phyloP scores from a whole-genome alignment of 2,888 invertebrate genomes.

The Trypoxylon attenuatum region DNA sequence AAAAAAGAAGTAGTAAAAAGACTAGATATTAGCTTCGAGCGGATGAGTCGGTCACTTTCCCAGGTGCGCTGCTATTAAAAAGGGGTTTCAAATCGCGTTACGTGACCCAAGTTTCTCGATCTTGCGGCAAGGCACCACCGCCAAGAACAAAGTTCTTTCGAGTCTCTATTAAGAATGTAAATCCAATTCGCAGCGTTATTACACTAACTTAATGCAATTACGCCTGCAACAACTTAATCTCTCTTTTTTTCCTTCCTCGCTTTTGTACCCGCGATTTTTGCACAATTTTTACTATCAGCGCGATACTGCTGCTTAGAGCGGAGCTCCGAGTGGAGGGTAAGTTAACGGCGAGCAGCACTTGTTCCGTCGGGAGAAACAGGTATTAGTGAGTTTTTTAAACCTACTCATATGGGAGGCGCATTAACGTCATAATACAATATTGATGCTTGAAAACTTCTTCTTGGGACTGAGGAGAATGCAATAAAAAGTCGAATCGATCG shows the following conservation, averaged over 20 bases:
- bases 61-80: no score
- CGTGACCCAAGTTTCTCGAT: no score
- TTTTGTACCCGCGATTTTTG: neutral
- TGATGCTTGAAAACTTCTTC: neutral
- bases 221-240: neutral
- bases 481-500: slow-evolving; percentile 4
- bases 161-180: neutral
- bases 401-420: neutral
- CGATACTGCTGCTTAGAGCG: no score
- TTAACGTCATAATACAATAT: neutral
- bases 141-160: no score
- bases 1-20: no score
- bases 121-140: no score
- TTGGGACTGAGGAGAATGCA: neutral
- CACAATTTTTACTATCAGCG: neutral
- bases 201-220: neutral
- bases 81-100: neutral
- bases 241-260: neutral
- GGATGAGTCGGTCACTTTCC: no score
- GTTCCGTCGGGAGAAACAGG: neutral
- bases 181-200: neutral
- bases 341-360: neutral
- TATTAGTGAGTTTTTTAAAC: neutral
- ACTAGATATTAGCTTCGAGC: no score
- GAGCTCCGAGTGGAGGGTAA: neutral